Evolutionary conservation across 2,113 vertebrate species (phyloP), one percentile per base, ranked within the genome.

Genomic region (Eptatretus burgeri): DNA sequence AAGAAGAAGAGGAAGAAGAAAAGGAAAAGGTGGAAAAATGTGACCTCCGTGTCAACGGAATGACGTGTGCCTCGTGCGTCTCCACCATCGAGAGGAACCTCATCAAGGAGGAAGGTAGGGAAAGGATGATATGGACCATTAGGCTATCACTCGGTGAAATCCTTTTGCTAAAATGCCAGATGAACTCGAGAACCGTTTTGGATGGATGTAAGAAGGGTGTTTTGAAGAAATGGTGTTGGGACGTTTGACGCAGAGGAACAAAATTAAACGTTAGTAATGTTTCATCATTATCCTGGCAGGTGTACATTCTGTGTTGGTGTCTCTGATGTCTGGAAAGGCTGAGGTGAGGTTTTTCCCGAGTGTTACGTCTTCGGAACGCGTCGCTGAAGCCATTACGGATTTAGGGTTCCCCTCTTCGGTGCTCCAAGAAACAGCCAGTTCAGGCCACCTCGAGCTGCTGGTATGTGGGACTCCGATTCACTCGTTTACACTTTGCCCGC

Each of bases 61-160:
- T 98, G 91, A 98, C 91, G 0, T 94, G 91, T 62, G 84, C 89
- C 50, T 98, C 91, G 0, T 98, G 91, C 5, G 91, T 98, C 53
- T 81, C 82, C 68, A 98, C 93, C 75, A 98, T 98, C 2, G 91
- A 98, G 71, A 78, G 89, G 68, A 94, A 95, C 62, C 77, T 98
- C 63, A 83, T 81, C 50, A 78, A 80, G 52, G 87, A 94, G 74
- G 72, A 81, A 4, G 91, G 91, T 98, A 66, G 74, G 77, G 66
- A 13, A 41, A 7, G 27, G 27, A 41, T 41, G 27, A 41, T n/a
- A n/a, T n/a, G n/a, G n/a, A n/a, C n/a, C n/a, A n/a, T n/a, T n/a
- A n/a, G 27, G 27, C 27, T 41, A 41, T 41, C 7, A 7, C 7
- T 41, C 27, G 27, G 27, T 41, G 27, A 41, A 41, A 41, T 41